A percentile compares a stretch with the other conserved stretches of the same genome.
These are phyloP conservation scores for Gulo gulo DNA, from an alignment of 2,113 vertebrate species.

Conservation along the genomic window DNA sequence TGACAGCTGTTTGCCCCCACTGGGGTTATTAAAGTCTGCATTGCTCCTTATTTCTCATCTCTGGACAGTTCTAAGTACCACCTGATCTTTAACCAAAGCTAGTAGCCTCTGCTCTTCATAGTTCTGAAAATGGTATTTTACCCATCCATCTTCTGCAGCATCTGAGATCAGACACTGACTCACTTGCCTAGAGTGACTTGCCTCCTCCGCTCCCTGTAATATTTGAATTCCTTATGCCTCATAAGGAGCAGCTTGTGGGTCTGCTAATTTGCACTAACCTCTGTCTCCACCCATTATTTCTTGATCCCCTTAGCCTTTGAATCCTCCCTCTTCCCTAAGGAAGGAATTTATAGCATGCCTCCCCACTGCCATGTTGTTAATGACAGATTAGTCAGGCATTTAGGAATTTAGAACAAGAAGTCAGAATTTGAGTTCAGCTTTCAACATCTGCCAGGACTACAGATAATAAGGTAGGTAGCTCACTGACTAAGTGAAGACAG, in stretches of 20 bases:
- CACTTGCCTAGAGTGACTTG: background rate
- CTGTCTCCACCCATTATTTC: background rate
- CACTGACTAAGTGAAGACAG: background rate
- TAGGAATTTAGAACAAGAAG: background rate
- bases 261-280: background rate
- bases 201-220: background rate
- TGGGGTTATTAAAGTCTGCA: background rate
- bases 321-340: background rate
- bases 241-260: no score
- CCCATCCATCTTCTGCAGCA: background rate
- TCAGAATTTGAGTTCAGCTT: background rate
- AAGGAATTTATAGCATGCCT: background rate
- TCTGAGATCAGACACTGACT: background rate
- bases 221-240: background rate
- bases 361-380: background rate
- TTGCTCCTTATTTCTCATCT: background rate
- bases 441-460: background rate
- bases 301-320: background rate
- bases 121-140: background rate
- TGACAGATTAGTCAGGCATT: background rate
- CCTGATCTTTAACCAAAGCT: background rate
- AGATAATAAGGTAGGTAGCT: background rate
- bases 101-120: background rate
- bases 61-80: background rate
- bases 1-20: background rate